These are phyloP conservation scores for Drosophila lacicola DNA, from an alignment of 2,888 invertebrate genomes.

Conservation along the genomic window DNA sequence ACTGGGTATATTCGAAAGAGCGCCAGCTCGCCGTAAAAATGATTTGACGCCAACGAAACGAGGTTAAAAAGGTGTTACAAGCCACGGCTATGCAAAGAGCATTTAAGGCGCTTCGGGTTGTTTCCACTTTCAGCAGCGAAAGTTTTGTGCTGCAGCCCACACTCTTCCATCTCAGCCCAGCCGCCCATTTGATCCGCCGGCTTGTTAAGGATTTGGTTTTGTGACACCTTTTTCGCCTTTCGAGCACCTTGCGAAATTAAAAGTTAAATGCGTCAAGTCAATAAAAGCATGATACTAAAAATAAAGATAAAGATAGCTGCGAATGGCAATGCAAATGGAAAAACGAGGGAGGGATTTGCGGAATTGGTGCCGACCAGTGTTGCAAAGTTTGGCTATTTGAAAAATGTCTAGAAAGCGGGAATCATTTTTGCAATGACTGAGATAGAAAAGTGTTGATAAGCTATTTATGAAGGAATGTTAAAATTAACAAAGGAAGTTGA, in stretches of 20 bases:
- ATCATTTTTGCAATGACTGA: neutral
- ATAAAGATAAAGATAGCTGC: conserved; percentile 40
- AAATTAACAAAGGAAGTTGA: too few species aligned
- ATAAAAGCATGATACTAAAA: conserved; percentile 72
- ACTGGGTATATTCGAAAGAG: conserved; percentile 52
- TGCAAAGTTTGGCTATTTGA: too few species aligned
- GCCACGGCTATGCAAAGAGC: conserved; percentile 24
- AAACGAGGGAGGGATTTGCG: neutral
- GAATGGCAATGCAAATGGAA: conserved; percentile 23
- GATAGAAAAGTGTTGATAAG: too few species aligned
- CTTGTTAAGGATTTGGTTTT: conserved; percentile 26
- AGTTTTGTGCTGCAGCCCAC: conserved; percentile 31
- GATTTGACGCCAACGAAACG: conserved; percentile 71
- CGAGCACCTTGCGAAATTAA: conserved; percentile 62
- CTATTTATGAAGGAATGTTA: too few species aligned
- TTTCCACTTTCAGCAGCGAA: conserved; percentile 53
- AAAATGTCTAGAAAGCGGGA: too few species aligned
- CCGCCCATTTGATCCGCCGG: neutral
- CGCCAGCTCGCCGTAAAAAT: conserved; percentile 53
- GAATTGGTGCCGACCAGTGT: too few species aligned
- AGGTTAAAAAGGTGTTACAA: conserved; percentile 74
- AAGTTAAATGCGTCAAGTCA: conserved; percentile 75
- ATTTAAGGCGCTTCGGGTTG: conserved; percentile 57
- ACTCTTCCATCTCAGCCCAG: neutral
- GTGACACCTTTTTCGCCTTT: conserved; percentile 43